Evolutionary conservation across 1,140 invertebrate species (phyloP), one percentile per base, ranked within the genome.

Genomic region (Ceratina japonica): DNA sequence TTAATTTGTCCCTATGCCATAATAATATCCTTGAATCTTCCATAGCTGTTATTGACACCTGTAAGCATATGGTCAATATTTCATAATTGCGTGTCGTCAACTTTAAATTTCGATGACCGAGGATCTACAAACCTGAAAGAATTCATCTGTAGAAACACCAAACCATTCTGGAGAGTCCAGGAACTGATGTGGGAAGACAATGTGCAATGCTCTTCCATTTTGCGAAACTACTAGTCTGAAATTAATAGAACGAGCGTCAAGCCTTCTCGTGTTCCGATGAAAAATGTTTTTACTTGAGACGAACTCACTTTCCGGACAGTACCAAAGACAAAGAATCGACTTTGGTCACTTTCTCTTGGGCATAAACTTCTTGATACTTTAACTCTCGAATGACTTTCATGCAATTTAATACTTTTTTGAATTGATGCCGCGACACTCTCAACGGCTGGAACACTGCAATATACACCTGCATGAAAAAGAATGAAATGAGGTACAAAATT

Each of bases 121-220:
- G 12, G 2, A 1, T 54, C 1, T 71, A 62, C 51, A 54, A 72
- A 97, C 97, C 94, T 98, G 97, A 91, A 97, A 98, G 90, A 94
- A 97, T 89, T 98, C 97, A 90, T 97, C 96, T 59, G 96, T 97
- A 22, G 96, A 96, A 27, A 97, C 96, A 79, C 96, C 96, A 92
- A 97, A 97, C 96, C 96, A 98, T 93, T 98, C 97, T 12, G 97
- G 97, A 63, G 97, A 97, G 93, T 98, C 97, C 81, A 98, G 94
- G 93, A 98, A 98, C 92, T 98, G 97, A 93, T 97, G 96, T 61
- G 95, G 95, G 90, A 97, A 96, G 82, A 98, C 96, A 89, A 97
- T 96, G 92, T 98, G 97, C 52, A 98, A 93, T 75, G 97, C 96
- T 86, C 96, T 93, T 83, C 97, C 96, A 90, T 96, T 96, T 92